Evolutionary conservation across 2,888 invertebrate species (phyloP), one percentile per base, ranked within the genome.

Genomic region (Muscina levida): DNA sequence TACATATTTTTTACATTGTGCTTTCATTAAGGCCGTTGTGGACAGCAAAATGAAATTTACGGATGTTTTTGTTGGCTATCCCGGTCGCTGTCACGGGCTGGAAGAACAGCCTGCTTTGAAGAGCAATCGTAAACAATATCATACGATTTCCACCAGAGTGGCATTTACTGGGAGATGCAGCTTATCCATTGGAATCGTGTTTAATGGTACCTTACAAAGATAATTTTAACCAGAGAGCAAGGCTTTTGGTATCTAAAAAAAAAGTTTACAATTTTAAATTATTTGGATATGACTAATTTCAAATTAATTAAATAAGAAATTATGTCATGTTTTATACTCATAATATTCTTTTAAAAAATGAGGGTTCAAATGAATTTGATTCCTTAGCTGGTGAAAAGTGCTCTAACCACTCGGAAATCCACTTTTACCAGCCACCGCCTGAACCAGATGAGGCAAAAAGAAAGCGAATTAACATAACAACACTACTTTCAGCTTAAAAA

Each of bases 241-340:
- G 42, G 79, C 72, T 42, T 80, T 82, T 72, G 77, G 77, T 8
- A 46, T 80, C 15, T 78, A 75, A 42, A 82, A 72, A 56, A 71
- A 70, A 57, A 48, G 26, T 79, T 67, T 59, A 17, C 76, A 15
- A 72, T 77, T 51, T 59, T 79, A 48, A 72, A 77, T 46, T 72
- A 77, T 71, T 57, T 82, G 48, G 72, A 79, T 39, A 68, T 74
- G 31, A 48, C 51, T 44, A 70, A 79, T 8, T 24, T 62, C 0
- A 51, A 19, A 67, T 5, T 73, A 57, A 65, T 71, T 66, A 71
- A 71, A 46, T 42, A 62, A 51, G 22, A 70, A n/a, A 65, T 76
- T 31, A 70, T 76, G 62, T 70, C 70, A 39, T 76, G 70, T 70
- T 31, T 70, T 5, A 22, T 76, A 26, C 70, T 51, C 62, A 71